Evolutionary conservation across 1,140 invertebrate species (phyloP).

Genomic region (Aporrectodea caliginosa): DNA sequence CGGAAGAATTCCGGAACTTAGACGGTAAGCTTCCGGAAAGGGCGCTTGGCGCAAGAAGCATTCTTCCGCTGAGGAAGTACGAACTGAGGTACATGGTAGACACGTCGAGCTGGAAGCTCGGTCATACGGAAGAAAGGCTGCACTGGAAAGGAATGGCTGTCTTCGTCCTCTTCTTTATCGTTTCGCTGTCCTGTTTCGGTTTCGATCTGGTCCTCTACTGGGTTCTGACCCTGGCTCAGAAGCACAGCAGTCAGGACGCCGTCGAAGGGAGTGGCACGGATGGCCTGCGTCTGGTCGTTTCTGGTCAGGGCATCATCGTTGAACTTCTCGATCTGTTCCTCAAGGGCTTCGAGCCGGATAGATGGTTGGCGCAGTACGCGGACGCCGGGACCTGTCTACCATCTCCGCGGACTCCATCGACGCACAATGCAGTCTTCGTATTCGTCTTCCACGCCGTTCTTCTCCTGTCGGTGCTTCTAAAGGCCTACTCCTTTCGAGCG

Average conservation of each 20-base stretch:
- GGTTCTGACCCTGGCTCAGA: constrained; percentile 15
- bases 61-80: constrained; percentile 18
- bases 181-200: constrained; percentile 12
- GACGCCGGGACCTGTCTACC: not conserved
- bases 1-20: constrained; percentile 18
- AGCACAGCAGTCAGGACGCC: constrained; percentile 1
- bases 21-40: constrained; percentile 17
- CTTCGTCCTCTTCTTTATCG: constrained; percentile 8
- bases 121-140: constrained; percentile 18
- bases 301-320: constrained; percentile 25
- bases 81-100: constrained; percentile 23
- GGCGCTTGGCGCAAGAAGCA: not conserved
- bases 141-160: constrained; percentile 2
- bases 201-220: constrained; percentile 29
- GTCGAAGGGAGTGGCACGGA: constrained; percentile 2
- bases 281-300: constrained; percentile 10
- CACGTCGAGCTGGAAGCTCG: not conserved
- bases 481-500: constrained; percentile 26
- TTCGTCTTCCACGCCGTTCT: constrained; percentile 15
- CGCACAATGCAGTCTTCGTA: not conserved
- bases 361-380: constrained; percentile 2
- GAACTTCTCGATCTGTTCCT: constrained; percentile 18
- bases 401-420: constrained; percentile 5
- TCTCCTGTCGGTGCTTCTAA: constrained; percentile 3
- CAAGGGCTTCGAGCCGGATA: constrained; percentile 15